phyloP scores from a whole-genome alignment of 2,888 invertebrate species.

The Heliconius charithonia region DNA sequence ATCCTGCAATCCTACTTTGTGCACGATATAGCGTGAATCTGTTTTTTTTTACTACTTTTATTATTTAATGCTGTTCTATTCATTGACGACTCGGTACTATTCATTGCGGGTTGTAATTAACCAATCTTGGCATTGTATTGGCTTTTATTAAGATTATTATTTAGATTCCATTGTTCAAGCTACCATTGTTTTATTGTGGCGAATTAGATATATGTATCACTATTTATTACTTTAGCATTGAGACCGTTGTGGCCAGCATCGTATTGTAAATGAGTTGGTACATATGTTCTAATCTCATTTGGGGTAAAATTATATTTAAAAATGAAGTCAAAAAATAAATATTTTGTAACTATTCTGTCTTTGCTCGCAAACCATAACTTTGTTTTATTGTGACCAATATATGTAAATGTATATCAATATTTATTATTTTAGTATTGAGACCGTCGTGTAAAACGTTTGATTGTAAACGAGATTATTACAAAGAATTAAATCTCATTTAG shows the following conservation, averaged over 20 bases:
- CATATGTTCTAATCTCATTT: no score
- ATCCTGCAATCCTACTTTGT: no score
- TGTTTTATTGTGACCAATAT: neutral
- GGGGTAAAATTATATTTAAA: no score
- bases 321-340: no score
- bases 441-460: no score
- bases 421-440: constrained; percentile 1
- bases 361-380: no score
- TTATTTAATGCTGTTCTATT: constrained; percentile 5
- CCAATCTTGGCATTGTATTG: constrained; percentile 13
- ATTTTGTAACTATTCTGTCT: no score
- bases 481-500: no score
- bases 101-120: constrained; percentile 15
- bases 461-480: no score
- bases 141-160: constrained; percentile 20
- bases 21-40: no score
- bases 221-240: constrained; percentile 4
- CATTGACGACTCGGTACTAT: neutral
- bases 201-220: neutral
- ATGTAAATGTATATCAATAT: constrained; percentile 8
- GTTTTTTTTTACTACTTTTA: neutral
- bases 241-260: no score
- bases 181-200: constrained; percentile 11
- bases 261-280: no score
- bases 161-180: constrained; percentile 5